phyloP scores from a whole-genome alignment of 2,113 vertebrate species.

The Rhabdomys dilectus region DNA sequence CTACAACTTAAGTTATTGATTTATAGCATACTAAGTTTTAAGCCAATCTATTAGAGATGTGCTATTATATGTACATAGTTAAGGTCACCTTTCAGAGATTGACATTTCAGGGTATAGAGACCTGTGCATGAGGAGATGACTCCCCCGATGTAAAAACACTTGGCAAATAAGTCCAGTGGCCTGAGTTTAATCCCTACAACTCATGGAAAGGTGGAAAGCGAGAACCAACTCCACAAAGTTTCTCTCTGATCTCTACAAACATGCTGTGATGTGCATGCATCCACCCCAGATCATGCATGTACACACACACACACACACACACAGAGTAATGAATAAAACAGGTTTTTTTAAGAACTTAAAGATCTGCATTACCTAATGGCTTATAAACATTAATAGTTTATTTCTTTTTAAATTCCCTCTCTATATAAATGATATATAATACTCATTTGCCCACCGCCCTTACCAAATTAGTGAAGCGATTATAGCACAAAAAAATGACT shows the following conservation, averaged over 20 bases:
- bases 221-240: background rate
- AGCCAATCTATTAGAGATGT: background rate
- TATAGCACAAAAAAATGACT: background rate
- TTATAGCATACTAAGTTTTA: background rate
- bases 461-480: background rate
- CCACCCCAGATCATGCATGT: too few relatives aligned
- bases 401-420: background rate
- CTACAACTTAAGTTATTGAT: background rate
- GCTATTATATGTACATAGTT: background rate
- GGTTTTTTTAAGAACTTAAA: background rate
- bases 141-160: too few relatives aligned
- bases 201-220: too few relatives aligned
- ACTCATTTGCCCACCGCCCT: background rate
- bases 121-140: background rate
- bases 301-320: background rate
- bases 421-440: background rate
- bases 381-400: background rate
- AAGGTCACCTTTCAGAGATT: background rate
- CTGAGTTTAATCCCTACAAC: background rate
- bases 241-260: background rate
- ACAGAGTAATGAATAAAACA: background rate
- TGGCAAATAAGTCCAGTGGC: background rate
- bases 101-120: slow-evolving; percentile 10
- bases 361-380: background rate
- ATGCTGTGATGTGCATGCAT: background rate